Evolutionary conservation across 2,888 invertebrate species (phyloP).

Genomic region (Strigamia maritima): DNA sequence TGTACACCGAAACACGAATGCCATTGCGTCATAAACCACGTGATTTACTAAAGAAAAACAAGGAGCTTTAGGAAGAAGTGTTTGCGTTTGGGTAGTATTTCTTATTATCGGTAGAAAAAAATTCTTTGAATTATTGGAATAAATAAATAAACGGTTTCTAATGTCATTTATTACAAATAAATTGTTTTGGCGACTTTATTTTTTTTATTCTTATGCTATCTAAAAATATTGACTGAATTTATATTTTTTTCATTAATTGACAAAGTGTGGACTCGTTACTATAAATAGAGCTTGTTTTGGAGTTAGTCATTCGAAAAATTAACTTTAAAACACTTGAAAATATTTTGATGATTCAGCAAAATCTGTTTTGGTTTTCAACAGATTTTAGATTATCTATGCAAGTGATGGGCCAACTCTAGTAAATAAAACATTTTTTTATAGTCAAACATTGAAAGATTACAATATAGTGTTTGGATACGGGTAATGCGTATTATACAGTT

Average conservation of each 20-base stretch:
- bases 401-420: neutral
- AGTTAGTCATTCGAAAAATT: neutral
- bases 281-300: neutral
- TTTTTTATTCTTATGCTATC: no score
- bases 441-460: neutral
- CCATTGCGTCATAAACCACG: conserved; percentile 14
- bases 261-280: neutral
- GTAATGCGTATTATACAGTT: conserved; percentile 1
- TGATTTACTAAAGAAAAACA: neutral
- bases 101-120: neutral
- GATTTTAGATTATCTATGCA: neutral
- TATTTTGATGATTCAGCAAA: neutral
- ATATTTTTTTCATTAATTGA: neutral
- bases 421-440: conserved; percentile 2
- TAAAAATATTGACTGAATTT: neutral
- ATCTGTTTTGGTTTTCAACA: neutral
- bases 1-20: neutral
- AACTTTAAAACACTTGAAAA: neutral
- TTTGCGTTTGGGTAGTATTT: neutral
- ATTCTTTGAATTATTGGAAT: neutral
- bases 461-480: neutral
- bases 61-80: neutral
- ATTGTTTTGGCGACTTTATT: no score
- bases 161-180: no score
- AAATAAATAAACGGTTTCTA: neutral